These are phyloP conservation scores for Drosophila affinis DNA, from an alignment of 2,888 invertebrate species.

Conservation along the genomic window DNA sequence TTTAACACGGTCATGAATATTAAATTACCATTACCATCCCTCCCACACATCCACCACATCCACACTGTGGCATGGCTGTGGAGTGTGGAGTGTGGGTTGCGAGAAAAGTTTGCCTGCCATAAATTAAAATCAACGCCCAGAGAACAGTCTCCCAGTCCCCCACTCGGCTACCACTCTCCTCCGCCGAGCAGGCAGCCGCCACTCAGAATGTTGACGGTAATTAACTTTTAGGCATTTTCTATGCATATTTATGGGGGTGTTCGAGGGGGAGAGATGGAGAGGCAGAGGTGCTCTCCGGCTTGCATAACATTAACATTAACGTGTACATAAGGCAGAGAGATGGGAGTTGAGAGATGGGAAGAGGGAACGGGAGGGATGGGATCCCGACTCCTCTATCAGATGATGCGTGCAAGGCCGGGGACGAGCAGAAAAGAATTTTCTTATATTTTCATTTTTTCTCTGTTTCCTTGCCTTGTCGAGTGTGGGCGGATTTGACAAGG, in stretches of 20 bases:
- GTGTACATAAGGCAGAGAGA: slow-evolving; percentile 31
- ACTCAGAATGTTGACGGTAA: slow-evolving; percentile 77
- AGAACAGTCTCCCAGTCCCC: slow-evolving; percentile 30
- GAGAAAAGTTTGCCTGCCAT: slow-evolving; percentile 73
- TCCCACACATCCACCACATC: slow-evolving; percentile 18
- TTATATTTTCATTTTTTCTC: slow-evolving; percentile 10
- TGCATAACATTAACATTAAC: slow-evolving; percentile 75
- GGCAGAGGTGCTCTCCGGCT: slow-evolving; percentile 26
- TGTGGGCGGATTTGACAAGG: slow-evolving; percentile 8
- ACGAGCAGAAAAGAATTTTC: slow-evolving; percentile 14
- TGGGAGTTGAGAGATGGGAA: neutral
- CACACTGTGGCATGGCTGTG: neutral
- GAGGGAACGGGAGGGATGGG: no score
- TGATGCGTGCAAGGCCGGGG: slow-evolving; percentile 64
- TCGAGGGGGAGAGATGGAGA: slow-evolving; percentile 24
- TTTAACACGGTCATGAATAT: slow-evolving; percentile 78
- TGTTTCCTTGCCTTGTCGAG: neutral
- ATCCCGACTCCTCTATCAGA: slow-evolving; percentile 46
- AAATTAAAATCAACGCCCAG: slow-evolving; percentile 74
- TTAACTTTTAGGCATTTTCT: slow-evolving; percentile 79
- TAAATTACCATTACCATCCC: slow-evolving; percentile 70
- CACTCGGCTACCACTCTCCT: neutral
- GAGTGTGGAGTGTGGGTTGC: slow-evolving; percentile 18
- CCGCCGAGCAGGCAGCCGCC: slow-evolving; percentile 48
- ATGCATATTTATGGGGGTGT: slow-evolving; percentile 71